A percentile compares a stretch with the other conserved stretches of the same genome.
phyloP scores from a whole-genome alignment of 2,888 invertebrate genomes.

The Tinea trinotella region DNA sequence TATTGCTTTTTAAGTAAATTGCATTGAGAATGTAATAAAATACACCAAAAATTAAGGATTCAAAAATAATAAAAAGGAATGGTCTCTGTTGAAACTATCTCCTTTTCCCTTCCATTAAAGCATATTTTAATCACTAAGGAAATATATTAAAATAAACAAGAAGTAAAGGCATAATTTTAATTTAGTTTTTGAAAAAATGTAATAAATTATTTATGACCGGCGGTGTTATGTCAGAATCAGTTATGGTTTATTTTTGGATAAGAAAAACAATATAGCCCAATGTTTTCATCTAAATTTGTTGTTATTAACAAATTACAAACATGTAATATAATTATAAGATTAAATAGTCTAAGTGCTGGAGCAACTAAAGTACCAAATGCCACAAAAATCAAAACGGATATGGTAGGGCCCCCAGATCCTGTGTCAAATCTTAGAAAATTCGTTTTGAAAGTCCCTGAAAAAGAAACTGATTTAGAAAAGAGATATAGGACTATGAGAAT shows the following conservation, averaged over 20 bases:
- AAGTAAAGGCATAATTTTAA: too few species aligned
- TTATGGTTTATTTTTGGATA: not conserved
- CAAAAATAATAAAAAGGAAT: too few species aligned
- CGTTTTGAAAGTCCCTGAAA: constrained; percentile 73
- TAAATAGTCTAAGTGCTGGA: constrained; percentile 33
- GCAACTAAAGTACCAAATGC: constrained; percentile 48
- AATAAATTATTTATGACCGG: not conserved
- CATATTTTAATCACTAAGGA: too few species aligned
- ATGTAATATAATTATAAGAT: not conserved
- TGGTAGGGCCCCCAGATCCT: constrained; percentile 86
- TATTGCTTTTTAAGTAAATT: too few species aligned
- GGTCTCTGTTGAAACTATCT: too few species aligned
- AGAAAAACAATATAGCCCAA: not conserved
- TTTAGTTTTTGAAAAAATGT: too few species aligned
- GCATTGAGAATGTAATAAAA: too few species aligned
- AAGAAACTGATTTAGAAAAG: constrained; percentile 78
- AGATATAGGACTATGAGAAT: constrained; percentile 75
- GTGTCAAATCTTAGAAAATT: constrained; percentile 84
- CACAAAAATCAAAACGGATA: constrained; percentile 63
- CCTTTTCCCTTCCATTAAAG: too few species aligned
- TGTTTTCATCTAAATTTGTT: not conserved
- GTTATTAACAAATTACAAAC: not conserved
- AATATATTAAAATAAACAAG: too few species aligned
- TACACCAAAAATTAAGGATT: too few species aligned
- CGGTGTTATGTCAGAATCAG: not conserved